Percentiles rank a stretch among this genome's conserved stretches.
These are phyloP conservation scores for Ictalurus furcatus DNA, from an alignment of 2,113 vertebrate genomes.

Conservation along the genomic window DNA sequence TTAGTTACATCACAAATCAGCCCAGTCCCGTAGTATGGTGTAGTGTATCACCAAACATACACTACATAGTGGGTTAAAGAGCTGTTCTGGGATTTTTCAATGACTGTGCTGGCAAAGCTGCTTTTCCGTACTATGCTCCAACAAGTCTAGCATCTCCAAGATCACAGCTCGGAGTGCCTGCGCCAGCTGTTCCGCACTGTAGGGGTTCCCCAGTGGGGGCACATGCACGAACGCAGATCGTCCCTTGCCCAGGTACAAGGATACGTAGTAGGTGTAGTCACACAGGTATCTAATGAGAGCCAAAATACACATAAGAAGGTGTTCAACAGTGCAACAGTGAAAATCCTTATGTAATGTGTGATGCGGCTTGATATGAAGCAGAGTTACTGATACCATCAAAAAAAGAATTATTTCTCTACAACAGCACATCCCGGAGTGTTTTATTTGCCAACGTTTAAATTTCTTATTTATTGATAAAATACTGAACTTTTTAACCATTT, in stretches of 20 bases:
- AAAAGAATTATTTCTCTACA: neutral
- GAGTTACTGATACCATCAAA: neutral
- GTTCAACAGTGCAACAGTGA: neutral
- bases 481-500: neutral
- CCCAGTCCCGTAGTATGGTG: neutral
- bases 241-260: constrained; percentile 82
- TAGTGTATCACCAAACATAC: neutral
- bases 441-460: neutral
- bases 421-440: neutral
- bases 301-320: neutral
- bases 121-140: constrained; percentile 73
- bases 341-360: neutral
- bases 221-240: constrained; percentile 87
- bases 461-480: neutral
- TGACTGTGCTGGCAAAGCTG: constrained; percentile 77
- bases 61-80: neutral
- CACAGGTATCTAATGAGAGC: constrained; percentile 83
- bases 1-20: neutral
- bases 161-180: constrained; percentile 80
- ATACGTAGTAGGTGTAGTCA: constrained; percentile 93
- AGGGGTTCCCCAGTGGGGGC: constrained; percentile 86
- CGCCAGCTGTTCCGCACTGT: constrained; percentile 83
- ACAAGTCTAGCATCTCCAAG: constrained; percentile 79
- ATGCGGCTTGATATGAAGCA: neutral
- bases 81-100: constrained; percentile 63